These are phyloP conservation scores for Heliopora coerulea DNA, from an alignment of 92 coral and sea anemone genomes.

Conservation along the genomic window DNA sequence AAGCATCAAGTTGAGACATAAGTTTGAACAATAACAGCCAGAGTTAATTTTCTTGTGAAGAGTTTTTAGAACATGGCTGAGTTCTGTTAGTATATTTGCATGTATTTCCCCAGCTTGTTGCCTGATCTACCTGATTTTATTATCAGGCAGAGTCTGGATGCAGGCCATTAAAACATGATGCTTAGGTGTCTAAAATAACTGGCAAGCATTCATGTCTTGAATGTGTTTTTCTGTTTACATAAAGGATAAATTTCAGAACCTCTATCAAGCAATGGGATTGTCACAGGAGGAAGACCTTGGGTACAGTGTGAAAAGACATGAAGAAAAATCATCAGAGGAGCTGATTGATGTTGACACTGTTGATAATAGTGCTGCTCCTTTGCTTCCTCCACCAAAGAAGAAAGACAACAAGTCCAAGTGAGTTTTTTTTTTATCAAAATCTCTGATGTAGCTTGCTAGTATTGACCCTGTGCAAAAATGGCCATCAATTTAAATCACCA, in stretches of 20 bases:
- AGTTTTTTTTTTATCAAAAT: not conserved
- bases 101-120: too few relatives aligned
- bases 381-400: conserved; percentile 61
- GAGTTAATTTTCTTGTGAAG: too few relatives aligned
- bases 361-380: conserved; percentile 60
- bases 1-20: too few relatives aligned
- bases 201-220: not conserved
- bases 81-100: too few relatives aligned
- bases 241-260: conserved; percentile 78
- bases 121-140: too few relatives aligned
- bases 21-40: too few relatives aligned
- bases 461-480: too few relatives aligned
- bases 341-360: conserved; percentile 95
- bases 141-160: too few relatives aligned
- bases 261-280: conserved; percentile 91
- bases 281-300: conserved; percentile 58
- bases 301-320: conserved; percentile 28
- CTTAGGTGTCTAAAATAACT: too few relatives aligned
- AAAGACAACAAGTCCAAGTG: conserved; percentile 61
- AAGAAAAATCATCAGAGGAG: conserved; percentile 79
- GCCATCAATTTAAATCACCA: too few relatives aligned
- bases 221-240: not conserved
- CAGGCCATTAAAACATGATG: too few relatives aligned
- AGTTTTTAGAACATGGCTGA: too few relatives aligned
- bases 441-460: not conserved